These are phyloP conservation scores for Pomatorhinus ruficollis DNA, from an alignment of 2,113 vertebrate genomes.

Conservation along the genomic window DNA sequence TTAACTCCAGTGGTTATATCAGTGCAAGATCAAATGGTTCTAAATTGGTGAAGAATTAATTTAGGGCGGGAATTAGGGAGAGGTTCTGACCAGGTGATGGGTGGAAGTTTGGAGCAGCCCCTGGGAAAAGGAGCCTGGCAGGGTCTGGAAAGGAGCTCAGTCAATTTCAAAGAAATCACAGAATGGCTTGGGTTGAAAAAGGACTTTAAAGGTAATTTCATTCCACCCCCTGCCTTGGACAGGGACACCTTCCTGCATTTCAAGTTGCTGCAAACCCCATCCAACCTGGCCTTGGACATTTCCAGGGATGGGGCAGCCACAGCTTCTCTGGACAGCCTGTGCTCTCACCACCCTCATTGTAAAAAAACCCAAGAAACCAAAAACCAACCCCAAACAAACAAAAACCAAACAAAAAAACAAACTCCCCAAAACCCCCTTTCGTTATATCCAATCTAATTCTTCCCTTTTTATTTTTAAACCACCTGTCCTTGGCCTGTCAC, in stretches of 20 bases:
- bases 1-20: no score
- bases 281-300: neutral
- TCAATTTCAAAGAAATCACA: accelerated
- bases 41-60: no score
- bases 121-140: no score
- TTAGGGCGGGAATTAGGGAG: no score
- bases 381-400: no score
- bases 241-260: neutral
- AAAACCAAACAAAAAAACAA: no score
- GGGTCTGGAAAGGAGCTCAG: neutral
- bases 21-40: no score
- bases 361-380: no score
- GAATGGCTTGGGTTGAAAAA: neutral
- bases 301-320: neutral
- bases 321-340: neutral
- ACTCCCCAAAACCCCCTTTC: no score
- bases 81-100: no score
- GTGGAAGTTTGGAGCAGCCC: no score
- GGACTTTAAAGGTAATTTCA: neutral
- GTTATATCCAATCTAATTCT: neutral
- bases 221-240: neutral
- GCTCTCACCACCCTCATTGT: accelerated
- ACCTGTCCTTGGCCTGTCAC: neutral
- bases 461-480: neutral
- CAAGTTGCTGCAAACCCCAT: accelerated